Percentiles rank a stretch among this genome's conserved stretches.
These are phyloP conservation scores for Rosalia funebris DNA, from an alignment of 2,888 invertebrate genomes.

Conservation along the genomic window DNA sequence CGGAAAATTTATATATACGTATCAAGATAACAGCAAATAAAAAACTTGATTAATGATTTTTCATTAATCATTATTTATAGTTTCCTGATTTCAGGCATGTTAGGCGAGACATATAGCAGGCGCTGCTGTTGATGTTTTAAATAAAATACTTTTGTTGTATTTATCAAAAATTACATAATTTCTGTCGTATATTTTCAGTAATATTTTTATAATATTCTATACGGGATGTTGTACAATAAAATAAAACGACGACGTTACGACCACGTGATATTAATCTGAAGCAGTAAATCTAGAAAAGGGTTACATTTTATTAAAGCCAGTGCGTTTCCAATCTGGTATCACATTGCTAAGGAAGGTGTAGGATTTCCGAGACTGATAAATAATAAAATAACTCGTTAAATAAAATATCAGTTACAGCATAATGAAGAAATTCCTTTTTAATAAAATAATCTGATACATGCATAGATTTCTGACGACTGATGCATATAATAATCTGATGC, in stretches of 20 bases:
- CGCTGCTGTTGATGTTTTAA: no score
- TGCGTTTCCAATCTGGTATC: slow-evolving; percentile 19
- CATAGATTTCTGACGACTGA: no score
- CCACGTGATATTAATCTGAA: slow-evolving; percentile 5
- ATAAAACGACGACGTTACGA: background rate
- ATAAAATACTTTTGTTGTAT: background rate
- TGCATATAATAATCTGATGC: no score
- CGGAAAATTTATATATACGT: background rate
- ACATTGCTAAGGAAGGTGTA: slow-evolving; percentile 14
- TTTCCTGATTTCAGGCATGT: background rate
- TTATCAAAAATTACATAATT: background rate
- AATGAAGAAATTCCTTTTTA: slow-evolving; percentile 1
- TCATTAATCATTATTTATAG: slow-evolving; percentile 2
- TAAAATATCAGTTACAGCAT: slow-evolving; percentile 20
- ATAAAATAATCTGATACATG: no score
- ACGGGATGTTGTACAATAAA: slow-evolving; percentile 6
- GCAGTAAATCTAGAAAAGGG: slow-evolving; percentile 18
- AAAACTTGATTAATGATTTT: background rate
- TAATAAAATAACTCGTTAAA: background rate
- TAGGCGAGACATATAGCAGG: no score
- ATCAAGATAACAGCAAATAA: slow-evolving; percentile 1
- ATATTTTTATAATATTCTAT: slow-evolving; percentile 10
- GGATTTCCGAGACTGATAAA: slow-evolving; percentile 13
- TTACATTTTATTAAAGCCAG: slow-evolving; percentile 7
- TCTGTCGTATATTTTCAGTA: background rate